A percentile compares a stretch with the other conserved stretches of the same genome.
Conservation (phyloP, 2,113 vertebrate species). For the Stegastes partitus region DNA sequence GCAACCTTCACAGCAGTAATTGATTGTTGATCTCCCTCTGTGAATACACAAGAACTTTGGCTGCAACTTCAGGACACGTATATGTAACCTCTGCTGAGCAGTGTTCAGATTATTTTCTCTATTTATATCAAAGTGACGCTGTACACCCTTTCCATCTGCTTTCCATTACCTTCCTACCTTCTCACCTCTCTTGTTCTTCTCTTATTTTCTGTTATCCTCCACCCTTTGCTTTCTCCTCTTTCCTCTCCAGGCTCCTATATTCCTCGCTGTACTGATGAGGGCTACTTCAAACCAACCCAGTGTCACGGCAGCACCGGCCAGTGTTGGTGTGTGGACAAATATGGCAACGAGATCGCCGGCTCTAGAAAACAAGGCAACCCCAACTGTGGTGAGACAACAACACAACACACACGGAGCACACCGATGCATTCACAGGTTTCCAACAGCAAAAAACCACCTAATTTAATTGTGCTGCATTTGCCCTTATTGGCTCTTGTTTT, state of each 20-base stretch:
- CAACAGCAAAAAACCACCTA: not conserved
- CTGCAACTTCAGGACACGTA: constrained; percentile 20
- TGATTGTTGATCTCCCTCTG: constrained; percentile 64
- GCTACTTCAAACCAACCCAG: constrained; percentile 96
- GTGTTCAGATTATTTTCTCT: constrained; percentile 2
- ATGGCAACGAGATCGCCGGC: constrained; percentile 95
- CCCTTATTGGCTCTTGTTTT: constrained; percentile 30
- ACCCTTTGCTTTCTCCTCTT: not conserved
- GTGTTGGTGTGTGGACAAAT: constrained; percentile 98
- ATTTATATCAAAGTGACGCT: constrained; percentile 14
- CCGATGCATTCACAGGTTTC: not conserved
- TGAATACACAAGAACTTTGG: constrained; percentile 65
- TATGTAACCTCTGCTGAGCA: constrained; percentile 9
- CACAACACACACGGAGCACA: not conserved
- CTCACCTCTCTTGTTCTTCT: not conserved
- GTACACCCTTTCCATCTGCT: constrained; percentile 6
- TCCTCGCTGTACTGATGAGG: constrained; percentile 94
- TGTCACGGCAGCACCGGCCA: constrained; percentile 94
- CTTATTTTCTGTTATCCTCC: not conserved
- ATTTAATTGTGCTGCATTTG: constrained; percentile 9
- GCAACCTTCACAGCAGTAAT: constrained; percentile 67
- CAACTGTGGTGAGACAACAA: constrained; percentile 89
- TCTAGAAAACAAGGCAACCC: constrained; percentile 94
- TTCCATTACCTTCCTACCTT: not conserved
- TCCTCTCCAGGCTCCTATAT: constrained; percentile 88